Base-by-base conservation (phyloP, 2,113 vertebrate species). In the Sinosuthora webbiana region DNA sequence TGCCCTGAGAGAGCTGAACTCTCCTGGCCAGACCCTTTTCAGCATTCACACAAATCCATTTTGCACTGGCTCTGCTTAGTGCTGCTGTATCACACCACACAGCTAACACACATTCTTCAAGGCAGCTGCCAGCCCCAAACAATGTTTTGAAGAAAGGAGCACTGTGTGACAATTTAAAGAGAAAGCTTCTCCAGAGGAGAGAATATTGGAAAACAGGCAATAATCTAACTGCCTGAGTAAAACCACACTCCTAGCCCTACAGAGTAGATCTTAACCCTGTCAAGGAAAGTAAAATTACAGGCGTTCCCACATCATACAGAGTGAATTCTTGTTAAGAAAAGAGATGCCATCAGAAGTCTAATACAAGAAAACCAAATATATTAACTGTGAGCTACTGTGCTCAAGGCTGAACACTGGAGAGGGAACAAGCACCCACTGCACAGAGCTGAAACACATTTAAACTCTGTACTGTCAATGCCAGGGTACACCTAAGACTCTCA, bases 391-490 rank as follows among this genome's bases (percentile, higher is more conserved):
- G 56, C 68, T 67, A 25, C 33, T 20, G 35, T 27, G 25, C 62
- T 69, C 27, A 69, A 42, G 20, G 44, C 55, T 88, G 62, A 93
- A 44, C 33, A 42, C 8, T 24, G 24, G 21, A 70, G 22, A 80
- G 20, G 42, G 7, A 65, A 77, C 8, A 49, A 59, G 28, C 3
- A n/a, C 2, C 5, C 13, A 15, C 62, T 30, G 12, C 0, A 0
- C 30, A 78, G 47, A 63, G 28, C 44, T 64, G n/a, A 77, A 55
- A 35, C 28, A 28, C 28, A 10, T 41, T 35, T 60, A 85, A 70
- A 67, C 41, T 30, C 42, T 22, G 24, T 55, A 52, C 18, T 79
- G 37, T 23, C 28, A n/a, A 44, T 60, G 23, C 30, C 74, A 76
- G 42, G 35, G 11, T 7, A 3, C 52, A 52, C 39, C 24, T 31